phyloP scores from a whole-genome alignment of 2,797 vertebrate species.

The Oryzias sinensis region DNA sequence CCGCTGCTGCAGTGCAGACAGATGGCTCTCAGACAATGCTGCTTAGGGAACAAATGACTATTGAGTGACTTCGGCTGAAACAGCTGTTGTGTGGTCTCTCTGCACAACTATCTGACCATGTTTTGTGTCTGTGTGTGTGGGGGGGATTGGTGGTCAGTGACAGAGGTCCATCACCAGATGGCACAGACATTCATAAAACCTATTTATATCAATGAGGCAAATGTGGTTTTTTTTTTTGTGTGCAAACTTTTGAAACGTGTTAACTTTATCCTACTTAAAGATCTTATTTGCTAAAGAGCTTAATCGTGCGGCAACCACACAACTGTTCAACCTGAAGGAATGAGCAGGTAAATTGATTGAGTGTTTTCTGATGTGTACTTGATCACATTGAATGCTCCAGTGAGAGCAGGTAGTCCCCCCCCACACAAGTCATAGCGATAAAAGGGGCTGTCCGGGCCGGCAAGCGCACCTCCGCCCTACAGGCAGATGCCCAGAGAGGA shows the following conservation, averaged over 20 bases:
- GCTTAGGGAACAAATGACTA: slow-evolving; percentile 58
- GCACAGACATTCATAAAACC: slow-evolving; percentile 25
- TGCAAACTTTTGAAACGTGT: slow-evolving; percentile 4
- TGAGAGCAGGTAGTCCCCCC: too few species aligned
- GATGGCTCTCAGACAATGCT: slow-evolving; percentile 52
- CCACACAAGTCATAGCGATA: too few species aligned
- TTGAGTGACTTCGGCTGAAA: slow-evolving; percentile 51
- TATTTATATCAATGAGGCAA: slow-evolving; percentile 39
- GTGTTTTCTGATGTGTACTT: too few species aligned
- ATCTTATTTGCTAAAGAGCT: too few species aligned
- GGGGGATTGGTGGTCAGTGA: slow-evolving; percentile 9
- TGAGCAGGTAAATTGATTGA: too few species aligned
- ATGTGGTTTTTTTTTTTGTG: slow-evolving; percentile 28
- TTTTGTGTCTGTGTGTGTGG: slow-evolving; percentile 6
- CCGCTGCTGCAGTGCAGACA: slow-evolving; percentile 42
- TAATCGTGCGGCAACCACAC: too few species aligned
- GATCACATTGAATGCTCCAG: too few species aligned
- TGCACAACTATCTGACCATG: slow-evolving; percentile 21
- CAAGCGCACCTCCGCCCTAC: too few species aligned
- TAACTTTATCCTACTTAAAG: slow-evolving; percentile 7
- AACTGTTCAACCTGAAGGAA: too few species aligned
- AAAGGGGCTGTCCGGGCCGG: too few species aligned
- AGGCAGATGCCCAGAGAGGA: too few species aligned
- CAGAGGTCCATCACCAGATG: slow-evolving; percentile 50
- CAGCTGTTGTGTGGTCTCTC: slow-evolving; percentile 52